Conservation (phyloP, 2,888 invertebrate genomes). For the Alloplasta piceator region DNA sequence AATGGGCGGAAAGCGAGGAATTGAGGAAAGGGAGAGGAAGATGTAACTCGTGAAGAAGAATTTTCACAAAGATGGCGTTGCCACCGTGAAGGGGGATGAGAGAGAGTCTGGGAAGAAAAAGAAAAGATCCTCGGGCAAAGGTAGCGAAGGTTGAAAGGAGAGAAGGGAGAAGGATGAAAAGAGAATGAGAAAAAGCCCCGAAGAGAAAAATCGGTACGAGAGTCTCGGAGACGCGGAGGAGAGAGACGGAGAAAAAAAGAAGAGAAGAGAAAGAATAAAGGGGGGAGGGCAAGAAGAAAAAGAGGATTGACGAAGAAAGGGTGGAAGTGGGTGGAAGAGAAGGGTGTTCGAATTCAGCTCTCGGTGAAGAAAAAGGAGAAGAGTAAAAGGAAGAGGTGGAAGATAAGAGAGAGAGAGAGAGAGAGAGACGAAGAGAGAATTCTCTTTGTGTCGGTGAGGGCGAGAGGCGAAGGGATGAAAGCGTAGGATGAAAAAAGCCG, state of each 20-base stretch:
- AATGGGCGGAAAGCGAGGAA: too few relatives aligned
- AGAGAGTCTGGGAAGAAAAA: not conserved
- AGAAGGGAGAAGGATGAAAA: not conserved
- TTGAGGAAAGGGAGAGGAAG: too few relatives aligned
- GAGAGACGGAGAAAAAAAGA: constrained; percentile 26
- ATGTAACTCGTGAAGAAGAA: too few relatives aligned
- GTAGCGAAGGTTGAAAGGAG: not conserved
- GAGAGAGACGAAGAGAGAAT: constrained; percentile 73
- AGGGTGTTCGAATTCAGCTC: constrained; percentile 60
- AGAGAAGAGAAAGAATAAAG: constrained; percentile 18
- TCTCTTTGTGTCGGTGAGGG: constrained; percentile 76
- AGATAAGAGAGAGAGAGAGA: constrained; percentile 67
- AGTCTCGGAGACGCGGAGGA: constrained; percentile 43
- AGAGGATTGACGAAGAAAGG: constrained; percentile 59
- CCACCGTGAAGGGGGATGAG: too few relatives aligned
- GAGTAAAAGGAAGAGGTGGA: constrained; percentile 57
- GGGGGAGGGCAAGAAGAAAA: constrained; percentile 27
- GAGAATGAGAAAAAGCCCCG: constrained; percentile 40
- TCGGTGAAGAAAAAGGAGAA: constrained; percentile 59
- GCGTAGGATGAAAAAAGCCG: constrained; percentile 80
- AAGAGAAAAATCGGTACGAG: constrained; percentile 54
- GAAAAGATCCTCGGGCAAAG: not conserved
- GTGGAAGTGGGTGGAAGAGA: constrained; percentile 59
- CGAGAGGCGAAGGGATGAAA: constrained; percentile 80
- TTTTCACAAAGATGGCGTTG: too few relatives aligned